Base-by-base conservation (phyloP, 2,797 vertebrate species). In the Mormyrops boulengeri region DNA sequence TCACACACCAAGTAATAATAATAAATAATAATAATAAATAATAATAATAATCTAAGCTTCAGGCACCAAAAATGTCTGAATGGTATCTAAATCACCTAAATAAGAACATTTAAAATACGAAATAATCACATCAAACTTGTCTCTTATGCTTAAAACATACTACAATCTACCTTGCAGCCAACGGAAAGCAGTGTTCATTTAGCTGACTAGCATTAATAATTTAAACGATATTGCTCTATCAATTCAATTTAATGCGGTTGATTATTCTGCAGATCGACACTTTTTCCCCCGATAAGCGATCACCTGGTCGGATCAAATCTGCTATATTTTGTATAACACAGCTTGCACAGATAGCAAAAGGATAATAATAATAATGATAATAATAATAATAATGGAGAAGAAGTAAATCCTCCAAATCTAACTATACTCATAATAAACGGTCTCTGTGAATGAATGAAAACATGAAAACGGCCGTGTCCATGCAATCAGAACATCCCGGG, bases 361-460 rank as follows among this genome's bases (percentile, higher is more conserved):
- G 2, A 80, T 77, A 11, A 80, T n/a, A 41, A 77, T 77, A 77
- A 77, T 77, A 80, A 44, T 44, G n/a, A 44, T 80, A 44, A 80
- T 80, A n/a, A 80, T 41, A 44, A 80, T 44, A n/a, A n/a, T 44
- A 47, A n/a, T 17, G 1, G 38, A 47, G 2, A 19, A 44, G 2
- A 41, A 80, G 14, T 41, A 80, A 44, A 80, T 8, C 12, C 14
- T 80, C 34, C 17, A 9, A 44, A 80, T 41, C 7, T 9, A 80
- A 80, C 14, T 80, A 44, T 44, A 80, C 2, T 80, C 5, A 80
- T 80, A 80, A 80, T 80, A 44, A 80, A 80, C 66, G 11, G 12
- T 73, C 77, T 47, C 6, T 22, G 6, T 77, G 22, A 85, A 85
- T 52, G 82, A 85, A 85, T 85, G 82, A 52, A 85, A 85, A 85